Base-by-base conservation (phyloP, 2,797 vertebrate genomes). In the Microctenopoma lineatum region DNA sequence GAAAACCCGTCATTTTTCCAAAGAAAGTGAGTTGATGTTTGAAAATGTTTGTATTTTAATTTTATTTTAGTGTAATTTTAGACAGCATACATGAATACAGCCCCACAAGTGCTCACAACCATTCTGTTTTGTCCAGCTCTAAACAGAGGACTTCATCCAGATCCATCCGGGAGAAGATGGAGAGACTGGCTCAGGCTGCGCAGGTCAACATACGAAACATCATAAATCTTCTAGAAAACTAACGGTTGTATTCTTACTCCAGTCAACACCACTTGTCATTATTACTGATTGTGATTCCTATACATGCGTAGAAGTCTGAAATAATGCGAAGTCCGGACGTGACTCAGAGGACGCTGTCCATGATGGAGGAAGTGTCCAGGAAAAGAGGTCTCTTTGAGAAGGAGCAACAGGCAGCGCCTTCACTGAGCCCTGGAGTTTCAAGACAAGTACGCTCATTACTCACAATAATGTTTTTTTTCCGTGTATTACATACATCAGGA, bases 371-470 rank as follows among this genome's bases (percentile, higher is more conserved):
- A 7, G 95, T 98, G 50, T 95, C 96, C 65, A 95, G 94, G 92
- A 98, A 96, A 80, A 95, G 96, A 75, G 93, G 90, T 50, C 87
- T 99, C 52, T 99, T 99, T 74, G 97, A 99, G 86, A 95, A 92
- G 77, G 95, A 95, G 21, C 83, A 79, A 60, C 83, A 72, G 0
- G 52, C 58, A 59, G 88, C 78, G 4, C 47, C 53, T 0, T 87
- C 75, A 21, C 32, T 51, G 57, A 83, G 74, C 67, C 72, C 79
- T 0, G 69, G 84, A 25, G 36, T 71, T 27, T 56, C 66, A 84
- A 90, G 85, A 90, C 95, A 95, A 93, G 96, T 97, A 92, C 7
- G 5, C 0, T 25, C 9, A 42, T 15, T 4, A 5, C 38, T 59
- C 0, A 7, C 3, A 2, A 0, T 21, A 5, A 5, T 21, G 3